Conservation (phyloP, 2,888 invertebrate genomes). For the Cactoblastis cactorum region DNA sequence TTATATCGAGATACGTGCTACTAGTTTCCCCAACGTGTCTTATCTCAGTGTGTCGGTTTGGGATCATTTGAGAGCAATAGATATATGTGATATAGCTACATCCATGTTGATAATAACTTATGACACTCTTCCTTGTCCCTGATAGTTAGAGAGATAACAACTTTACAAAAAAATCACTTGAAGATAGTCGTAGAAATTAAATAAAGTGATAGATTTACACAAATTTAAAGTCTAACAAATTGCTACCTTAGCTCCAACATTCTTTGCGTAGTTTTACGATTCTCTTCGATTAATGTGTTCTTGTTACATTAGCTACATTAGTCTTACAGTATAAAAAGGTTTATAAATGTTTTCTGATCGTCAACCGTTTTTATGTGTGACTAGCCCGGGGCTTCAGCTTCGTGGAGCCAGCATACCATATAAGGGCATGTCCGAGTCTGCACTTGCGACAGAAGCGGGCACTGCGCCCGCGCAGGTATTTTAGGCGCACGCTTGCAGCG, state of each 20-base stretch:
- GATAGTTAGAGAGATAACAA: neutral
- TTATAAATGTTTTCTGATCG: neutral
- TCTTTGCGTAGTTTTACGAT: neutral
- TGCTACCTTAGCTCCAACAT: too few relatives aligned
- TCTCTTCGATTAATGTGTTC: neutral
- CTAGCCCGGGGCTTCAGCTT: conserved; percentile 31
- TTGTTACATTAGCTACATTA: neutral
- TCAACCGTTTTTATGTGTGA: neutral
- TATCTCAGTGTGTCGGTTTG: conserved; percentile 44
- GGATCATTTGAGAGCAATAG: conserved; percentile 47
- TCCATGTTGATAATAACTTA: conserved; percentile 19
- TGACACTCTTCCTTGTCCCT: neutral
- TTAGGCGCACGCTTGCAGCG: conserved; percentile 37
- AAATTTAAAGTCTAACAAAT: too few relatives aligned
- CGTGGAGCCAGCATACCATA: conserved; percentile 61
- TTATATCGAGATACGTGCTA: too few relatives aligned
- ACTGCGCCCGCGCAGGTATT: conserved; percentile 37
- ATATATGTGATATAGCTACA: conserved; percentile 45
- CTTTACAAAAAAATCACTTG: too few relatives aligned
- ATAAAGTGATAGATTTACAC: too few relatives aligned
- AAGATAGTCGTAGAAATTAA: too few relatives aligned
- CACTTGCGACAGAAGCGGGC: conserved; percentile 41
- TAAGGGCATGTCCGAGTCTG: conserved; percentile 56
- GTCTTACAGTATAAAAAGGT: neutral
- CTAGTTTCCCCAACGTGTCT: conserved; percentile 55